Evolutionary conservation across 2,797 vertebrate genomes (phyloP), one percentile per base, ranked within the genome.

Genomic region (Rhabdomys pumilio): DNA sequence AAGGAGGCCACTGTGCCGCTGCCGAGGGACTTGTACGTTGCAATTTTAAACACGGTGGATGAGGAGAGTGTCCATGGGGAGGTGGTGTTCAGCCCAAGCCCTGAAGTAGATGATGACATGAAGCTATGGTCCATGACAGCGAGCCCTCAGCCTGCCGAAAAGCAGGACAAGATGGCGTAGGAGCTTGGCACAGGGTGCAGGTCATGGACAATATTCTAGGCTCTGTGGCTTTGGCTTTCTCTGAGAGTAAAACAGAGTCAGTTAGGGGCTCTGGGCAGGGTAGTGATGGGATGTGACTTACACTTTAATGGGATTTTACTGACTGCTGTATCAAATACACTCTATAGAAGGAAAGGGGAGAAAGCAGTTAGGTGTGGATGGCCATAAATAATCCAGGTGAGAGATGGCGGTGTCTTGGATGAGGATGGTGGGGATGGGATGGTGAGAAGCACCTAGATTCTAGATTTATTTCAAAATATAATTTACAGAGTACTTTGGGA

Each of bases 401-500:
- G 82, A 88, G 65, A 85, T 11, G 65, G 26, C 8, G 20, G 24
- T 77, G 17, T 67, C 65, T 73, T 80, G 29, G 69, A 57, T 22
- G 65, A 61, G 55, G 24, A n/a, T 41, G 22, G 44, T 69, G 10
- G 77, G 24, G 26, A 75, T n/a, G 44, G 81, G 90, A 57, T 44
- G 26, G 38, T 20, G 1, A 95, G 29, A 95, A 65, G 31, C n/a
- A 7, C 55, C 65, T 50, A 61, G 50, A 38, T 57, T 83, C 89
- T 31, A 57, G 79, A 79, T 83, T 67, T 80, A 85, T 79, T 93
- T 82, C 55, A 13, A 83, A 92, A 75, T 75, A 19, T 29, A 91
- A 90, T 90, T 92, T 90, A 88, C 34, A 89, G 81, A 90, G 72
- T 86, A 63, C 44, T 89, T 92, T 55, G 69, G 86, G 89, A 80